Evolutionary conservation across 2,113 vertebrate species (phyloP).

Genomic region (Sebastes schlegelii): DNA sequence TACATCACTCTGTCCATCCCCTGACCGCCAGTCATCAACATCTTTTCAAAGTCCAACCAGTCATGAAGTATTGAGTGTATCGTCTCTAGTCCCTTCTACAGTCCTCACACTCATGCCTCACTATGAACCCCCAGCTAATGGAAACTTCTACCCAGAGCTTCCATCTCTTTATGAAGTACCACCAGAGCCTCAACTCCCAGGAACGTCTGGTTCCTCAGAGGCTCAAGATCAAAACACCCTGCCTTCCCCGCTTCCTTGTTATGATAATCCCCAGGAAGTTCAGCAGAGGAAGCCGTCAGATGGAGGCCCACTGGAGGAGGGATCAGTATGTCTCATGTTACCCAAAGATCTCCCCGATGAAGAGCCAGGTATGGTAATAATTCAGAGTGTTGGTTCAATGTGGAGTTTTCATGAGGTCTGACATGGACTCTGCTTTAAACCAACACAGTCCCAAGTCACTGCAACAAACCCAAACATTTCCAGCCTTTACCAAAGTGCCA

Average conservation of each 20-base stretch:
- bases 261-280: conserved; percentile 15
- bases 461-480: not conserved
- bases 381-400: not conserved
- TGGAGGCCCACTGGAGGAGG: conserved; percentile 57
- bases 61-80: conserved; percentile 62
- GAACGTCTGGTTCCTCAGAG: conserved; percentile 23
- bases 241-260: not conserved
- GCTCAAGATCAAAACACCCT: conserved; percentile 5
- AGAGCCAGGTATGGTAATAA: conserved; percentile 63
- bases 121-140: conserved; percentile 9
- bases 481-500: too few species aligned
- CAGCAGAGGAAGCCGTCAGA: conserved; percentile 50
- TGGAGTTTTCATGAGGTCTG: not conserved
- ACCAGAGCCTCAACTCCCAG: conserved; percentile 15
- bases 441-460: not conserved
- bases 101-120: conserved; percentile 55
- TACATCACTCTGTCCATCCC: not conserved
- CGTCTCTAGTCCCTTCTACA: conserved; percentile 62
- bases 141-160: conserved; percentile 6
- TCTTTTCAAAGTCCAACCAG: conserved; percentile 39
- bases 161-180: conserved; percentile 23
- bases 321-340: conserved; percentile 59
- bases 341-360: conserved; percentile 58
- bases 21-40: conserved; percentile 34
- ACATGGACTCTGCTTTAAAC: not conserved